Evolutionary conservation across 2,113 vertebrate species (phyloP).

Genomic region (Ornithorhynchus anatinus): DNA sequence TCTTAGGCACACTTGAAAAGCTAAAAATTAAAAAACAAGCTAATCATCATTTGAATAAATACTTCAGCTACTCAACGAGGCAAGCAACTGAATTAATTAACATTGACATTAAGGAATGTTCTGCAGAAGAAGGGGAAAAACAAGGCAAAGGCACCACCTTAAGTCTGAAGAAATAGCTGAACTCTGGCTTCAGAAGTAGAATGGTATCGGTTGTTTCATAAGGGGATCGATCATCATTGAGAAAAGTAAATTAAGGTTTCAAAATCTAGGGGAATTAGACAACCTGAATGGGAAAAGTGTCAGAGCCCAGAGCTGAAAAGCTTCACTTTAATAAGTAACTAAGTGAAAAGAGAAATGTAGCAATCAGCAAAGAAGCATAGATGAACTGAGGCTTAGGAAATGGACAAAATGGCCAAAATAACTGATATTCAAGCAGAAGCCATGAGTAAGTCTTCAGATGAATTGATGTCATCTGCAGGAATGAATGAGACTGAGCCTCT

Average conservation of each 20-base stretch:
- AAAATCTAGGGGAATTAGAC: no score
- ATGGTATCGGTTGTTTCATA: background rate
- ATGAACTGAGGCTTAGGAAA: background rate
- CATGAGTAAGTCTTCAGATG: background rate
- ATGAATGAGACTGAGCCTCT: no score
- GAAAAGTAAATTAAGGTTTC: background rate
- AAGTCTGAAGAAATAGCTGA: background rate
- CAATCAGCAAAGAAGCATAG: background rate
- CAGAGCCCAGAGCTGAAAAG: no score
- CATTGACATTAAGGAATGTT: constrained; percentile 11
- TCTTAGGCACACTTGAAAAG: constrained; percentile 9
- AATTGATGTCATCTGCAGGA: no score
- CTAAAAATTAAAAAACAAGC: background rate
- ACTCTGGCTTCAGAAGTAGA: background rate
- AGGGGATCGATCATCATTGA: background rate
- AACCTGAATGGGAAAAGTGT: no score
- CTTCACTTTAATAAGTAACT: background rate
- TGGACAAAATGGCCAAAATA: constrained; percentile 21
- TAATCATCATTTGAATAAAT: background rate
- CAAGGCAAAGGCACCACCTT: background rate
- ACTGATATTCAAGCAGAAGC: background rate
- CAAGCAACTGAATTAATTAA: constrained; percentile 35
- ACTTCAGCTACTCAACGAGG: constrained; percentile 39
- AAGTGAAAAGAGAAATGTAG: no score
- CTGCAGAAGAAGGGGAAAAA: background rate